Percentiles rank a stretch among this genome's conserved stretches.
phyloP scores from a whole-genome alignment of 2,888 invertebrate species.

The Idaea dimidiata region DNA sequence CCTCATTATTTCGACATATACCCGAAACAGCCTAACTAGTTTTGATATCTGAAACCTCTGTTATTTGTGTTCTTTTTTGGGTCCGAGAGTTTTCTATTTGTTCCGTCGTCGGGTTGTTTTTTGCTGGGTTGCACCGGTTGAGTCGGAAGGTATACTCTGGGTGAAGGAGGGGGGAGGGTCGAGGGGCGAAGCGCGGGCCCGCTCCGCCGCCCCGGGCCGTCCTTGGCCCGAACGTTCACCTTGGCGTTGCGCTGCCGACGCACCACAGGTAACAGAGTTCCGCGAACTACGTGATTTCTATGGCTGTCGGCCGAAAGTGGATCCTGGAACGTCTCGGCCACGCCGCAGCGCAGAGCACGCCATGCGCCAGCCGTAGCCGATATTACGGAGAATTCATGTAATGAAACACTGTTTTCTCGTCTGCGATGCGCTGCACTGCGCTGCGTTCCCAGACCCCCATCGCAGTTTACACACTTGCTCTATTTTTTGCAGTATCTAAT shows the following conservation, averaged over 20 bases:
- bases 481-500: constrained; percentile 54
- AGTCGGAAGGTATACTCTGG: constrained; percentile 69
- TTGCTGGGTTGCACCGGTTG: constrained; percentile 70
- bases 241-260: constrained; percentile 74
- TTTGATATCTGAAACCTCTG: constrained; percentile 70
- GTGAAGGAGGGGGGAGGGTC: constrained; percentile 41
- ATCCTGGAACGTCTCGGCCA: constrained; percentile 53
- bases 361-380: constrained; percentile 10
- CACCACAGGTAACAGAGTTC: constrained; percentile 80
- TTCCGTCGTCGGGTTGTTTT: constrained; percentile 75
- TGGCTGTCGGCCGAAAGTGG: constrained; percentile 75
- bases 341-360: constrained; percentile 10
- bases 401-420: constrained; percentile 20
- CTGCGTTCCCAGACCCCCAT: constrained; percentile 29
- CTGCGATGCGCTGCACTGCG: not conserved
- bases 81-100: constrained; percentile 73
- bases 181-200: constrained; percentile 48
- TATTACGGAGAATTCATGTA: constrained; percentile 21
- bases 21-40: constrained; percentile 55
- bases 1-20: constrained; percentile 56
- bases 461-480: constrained; percentile 34
- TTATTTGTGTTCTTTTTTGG: constrained; percentile 67
- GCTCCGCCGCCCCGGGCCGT: constrained; percentile 71
- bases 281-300: constrained; percentile 80
- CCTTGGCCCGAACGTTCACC: constrained; percentile 81